A percentile compares a stretch with the other conserved stretches of the same genome.
Evolutionary conservation across 2,113 vertebrate species (phyloP).

Genomic region (Chloebia gouldiae): DNA sequence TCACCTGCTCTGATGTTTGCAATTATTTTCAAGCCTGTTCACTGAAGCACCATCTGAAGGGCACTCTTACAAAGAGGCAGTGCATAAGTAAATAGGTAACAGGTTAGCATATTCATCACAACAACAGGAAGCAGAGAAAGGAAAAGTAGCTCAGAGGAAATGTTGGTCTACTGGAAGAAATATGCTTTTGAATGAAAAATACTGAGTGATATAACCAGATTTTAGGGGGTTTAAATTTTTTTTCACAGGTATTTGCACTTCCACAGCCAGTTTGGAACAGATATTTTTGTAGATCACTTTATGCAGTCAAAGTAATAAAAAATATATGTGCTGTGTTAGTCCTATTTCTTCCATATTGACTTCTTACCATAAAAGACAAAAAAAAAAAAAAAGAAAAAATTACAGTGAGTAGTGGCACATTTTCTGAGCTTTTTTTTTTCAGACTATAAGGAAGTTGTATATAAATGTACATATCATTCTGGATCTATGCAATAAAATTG

Average conservation of each 20-base stretch:
- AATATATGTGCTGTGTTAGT: not conserved
- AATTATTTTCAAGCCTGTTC: not conserved
- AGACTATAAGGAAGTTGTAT: not conserved
- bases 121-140: not conserved
- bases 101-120: not conserved
- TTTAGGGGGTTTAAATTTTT: not conserved
- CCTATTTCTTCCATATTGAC: not conserved
- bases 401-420: not conserved
- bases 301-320: not conserved
- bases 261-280: not conserved
- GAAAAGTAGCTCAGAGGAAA: not conserved
- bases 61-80: not conserved
- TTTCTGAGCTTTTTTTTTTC: not conserved
- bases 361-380: not conserved
- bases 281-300: not conserved
- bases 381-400: not conserved
- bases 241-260: not conserved
- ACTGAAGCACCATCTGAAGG: not conserved
- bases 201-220: not conserved
- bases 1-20: not conserved
- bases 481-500: not conserved
- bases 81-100: not conserved
- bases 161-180: not conserved
- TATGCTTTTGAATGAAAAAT: not conserved
- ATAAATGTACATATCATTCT: not conserved